Evolutionary conservation across 64 coral and sea anemone species (phyloP).

Genomic region (Pachyseris speciosa): DNA sequence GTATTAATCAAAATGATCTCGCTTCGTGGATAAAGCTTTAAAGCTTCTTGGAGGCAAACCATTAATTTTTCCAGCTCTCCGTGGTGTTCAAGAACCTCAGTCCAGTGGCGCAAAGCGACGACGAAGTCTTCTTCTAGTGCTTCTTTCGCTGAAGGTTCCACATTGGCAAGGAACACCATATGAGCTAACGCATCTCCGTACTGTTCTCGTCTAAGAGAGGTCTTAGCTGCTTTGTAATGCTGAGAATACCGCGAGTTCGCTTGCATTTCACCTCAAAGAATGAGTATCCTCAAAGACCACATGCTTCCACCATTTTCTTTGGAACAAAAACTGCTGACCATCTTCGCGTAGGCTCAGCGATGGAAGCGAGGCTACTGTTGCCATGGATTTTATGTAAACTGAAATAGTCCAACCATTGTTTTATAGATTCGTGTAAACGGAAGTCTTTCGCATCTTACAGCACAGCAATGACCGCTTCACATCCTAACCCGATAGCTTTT

Average conservation of each 20-base stretch:
- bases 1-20: constrained; percentile 77
- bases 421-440: background rate
- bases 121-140: constrained; percentile 72
- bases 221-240: constrained; percentile 65
- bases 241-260: constrained; percentile 2
- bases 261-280: background rate
- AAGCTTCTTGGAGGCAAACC: constrained; percentile 81
- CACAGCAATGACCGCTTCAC: background rate
- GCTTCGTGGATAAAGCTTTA: constrained; percentile 71
- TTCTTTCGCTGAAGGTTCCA: constrained; percentile 48
- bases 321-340: background rate
- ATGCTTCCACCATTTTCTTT: constrained; percentile 78
- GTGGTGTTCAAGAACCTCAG: constrained; percentile 71
- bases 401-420: background rate
- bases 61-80: constrained; percentile 83
- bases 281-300: too few species aligned
- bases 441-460: background rate
- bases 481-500: constrained; percentile 48
- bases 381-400: constrained; percentile 44
- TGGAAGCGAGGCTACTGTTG: constrained; percentile 62
- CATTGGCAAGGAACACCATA: constrained; percentile 77
- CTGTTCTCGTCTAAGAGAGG: constrained; percentile 46
- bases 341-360: background rate
- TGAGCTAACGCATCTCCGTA: constrained; percentile 83
- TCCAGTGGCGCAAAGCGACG: constrained; percentile 71